Evolutionary conservation across 1,140 invertebrate species (phyloP).

Genomic region (Thrips palmi): DNA sequence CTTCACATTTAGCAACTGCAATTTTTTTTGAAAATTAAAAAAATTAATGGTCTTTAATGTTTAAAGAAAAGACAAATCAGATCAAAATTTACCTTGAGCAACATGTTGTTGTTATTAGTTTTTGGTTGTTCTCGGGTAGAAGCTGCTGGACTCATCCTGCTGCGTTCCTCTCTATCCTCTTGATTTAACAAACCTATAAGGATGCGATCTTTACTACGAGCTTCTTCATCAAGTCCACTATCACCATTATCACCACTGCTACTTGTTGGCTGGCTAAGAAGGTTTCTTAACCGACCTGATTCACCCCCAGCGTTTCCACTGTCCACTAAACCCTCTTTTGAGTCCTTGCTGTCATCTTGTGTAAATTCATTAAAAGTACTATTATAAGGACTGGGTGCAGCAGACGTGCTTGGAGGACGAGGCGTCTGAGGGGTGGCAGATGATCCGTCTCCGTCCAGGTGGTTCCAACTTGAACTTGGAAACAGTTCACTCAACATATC

Average conservation of each 20-base stretch:
- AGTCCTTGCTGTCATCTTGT: conserved; percentile 17
- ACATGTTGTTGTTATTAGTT: conserved; percentile 41
- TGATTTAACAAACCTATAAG: conserved; percentile 62
- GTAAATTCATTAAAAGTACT: no score
- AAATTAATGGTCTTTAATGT: no score
- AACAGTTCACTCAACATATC: no score
- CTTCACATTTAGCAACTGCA: conserved; percentile 66
- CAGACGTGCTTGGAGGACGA: no score
- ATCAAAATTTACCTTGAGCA: conserved; percentile 41
- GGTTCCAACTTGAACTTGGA: no score
- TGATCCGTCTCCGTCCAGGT: no score
- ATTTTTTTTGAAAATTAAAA: conserved; percentile 13
- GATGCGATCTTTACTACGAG: conserved; percentile 35
- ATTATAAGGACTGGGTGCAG: no score
- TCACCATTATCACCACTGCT: conserved; percentile 23
- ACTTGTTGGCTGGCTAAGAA: conserved; percentile 28
- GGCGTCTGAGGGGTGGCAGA: no score
- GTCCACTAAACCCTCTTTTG: conserved; percentile 14
- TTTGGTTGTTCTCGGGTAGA: conserved; percentile 14
- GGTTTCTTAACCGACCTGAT: conserved; percentile 42
- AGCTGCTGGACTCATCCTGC: conserved; percentile 14
- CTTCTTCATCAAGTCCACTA: conserved; percentile 22
- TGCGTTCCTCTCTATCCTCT: conserved; percentile 50
- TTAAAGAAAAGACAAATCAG: conserved; percentile 11
- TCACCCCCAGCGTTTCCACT: conserved; percentile 21